Base-by-base conservation (phyloP, 1,140 invertebrate species). In the Drosophila melanica region DNA sequence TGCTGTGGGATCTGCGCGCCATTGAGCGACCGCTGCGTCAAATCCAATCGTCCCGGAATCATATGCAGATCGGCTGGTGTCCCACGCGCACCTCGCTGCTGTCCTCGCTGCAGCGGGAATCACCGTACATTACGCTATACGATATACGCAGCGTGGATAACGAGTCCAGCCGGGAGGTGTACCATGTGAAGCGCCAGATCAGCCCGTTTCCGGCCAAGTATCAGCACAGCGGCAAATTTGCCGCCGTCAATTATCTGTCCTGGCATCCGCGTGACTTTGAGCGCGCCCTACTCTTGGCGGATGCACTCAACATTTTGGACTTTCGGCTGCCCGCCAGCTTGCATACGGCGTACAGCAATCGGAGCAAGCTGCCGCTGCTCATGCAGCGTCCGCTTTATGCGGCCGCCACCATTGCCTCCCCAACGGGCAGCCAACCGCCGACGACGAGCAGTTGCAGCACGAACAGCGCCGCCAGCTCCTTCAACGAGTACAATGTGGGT, bases 1-100 rank as follows among this genome's bases (percentile, higher is more conserved):
- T 94, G 48, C 94, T 98, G 47, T 98, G 97, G 98, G 98, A 99
- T 92, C 94, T 95, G 33, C 92, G 97, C 55, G 96, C 95, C 80
- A 97, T 98, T 90, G 96, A 98, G 76, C 96, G 97, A 90, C 97
- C 97, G 9, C 93, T 98, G 53, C 92, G 96, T 11, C 94, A 95
- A 35, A 92, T 97, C 51, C 93, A 94, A 59, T 96, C 97, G 77
- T 92, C 92, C 16, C 95, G 95, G 79, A 94, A 94, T 67, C 93
- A 98, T 48, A 92, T 94, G 12, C 96, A 97, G 92, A 94, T 98
- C 33, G 92, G 94, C 48, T 98, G 97, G 97, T 98, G 97, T 92
- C 97, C 97, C 8, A 98, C 97, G n/a, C 95, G 90, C 6, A 79
- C 82, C 0, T 89, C 79, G 33, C n/a, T 92, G 44, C 70, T 92